Evolutionary conservation across 2,888 invertebrate genomes (phyloP).

Genomic region (Punctoribates punctum): DNA sequence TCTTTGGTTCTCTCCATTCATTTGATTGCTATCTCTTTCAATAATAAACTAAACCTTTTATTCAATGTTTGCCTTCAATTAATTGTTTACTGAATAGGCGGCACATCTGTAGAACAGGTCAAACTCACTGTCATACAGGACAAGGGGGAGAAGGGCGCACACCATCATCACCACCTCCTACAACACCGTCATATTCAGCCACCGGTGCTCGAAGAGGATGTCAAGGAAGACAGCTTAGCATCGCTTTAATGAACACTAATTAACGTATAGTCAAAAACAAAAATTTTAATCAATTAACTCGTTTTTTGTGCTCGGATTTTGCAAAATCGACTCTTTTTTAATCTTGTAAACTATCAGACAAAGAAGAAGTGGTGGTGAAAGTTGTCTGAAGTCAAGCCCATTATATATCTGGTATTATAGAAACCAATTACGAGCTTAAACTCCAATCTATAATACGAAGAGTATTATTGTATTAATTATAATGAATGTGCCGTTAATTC

Average conservation of each 20-base stretch:
- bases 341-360: background rate
- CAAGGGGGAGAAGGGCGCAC: background rate
- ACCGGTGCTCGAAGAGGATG: slow-evolving; percentile 7
- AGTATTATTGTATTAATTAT: background rate
- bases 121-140: slow-evolving; percentile 39
- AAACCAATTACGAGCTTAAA: slow-evolving; percentile 24
- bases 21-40: too few relatives aligned
- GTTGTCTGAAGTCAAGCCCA: slow-evolving; percentile 21
- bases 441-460: slow-evolving; percentile 6
- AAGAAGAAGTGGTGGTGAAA: background rate
- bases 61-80: background rate
- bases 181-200: slow-evolving; percentile 9
- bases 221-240: slow-evolving; percentile 21
- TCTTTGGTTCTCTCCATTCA: too few relatives aligned
- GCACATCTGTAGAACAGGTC: slow-evolving; percentile 37
- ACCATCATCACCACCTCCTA: slow-evolving; percentile 23
- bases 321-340: background rate
- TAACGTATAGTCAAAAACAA: background rate
- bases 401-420: slow-evolving; percentile 22
- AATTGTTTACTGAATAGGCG: background rate
- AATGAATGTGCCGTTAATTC: slow-evolving; percentile 28
- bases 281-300: background rate
- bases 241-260: background rate
- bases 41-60: too few relatives aligned
- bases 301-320: background rate